Evolutionary conservation across 2,113 vertebrate genomes (phyloP).

Genomic region (Tapirus terrestris): DNA sequence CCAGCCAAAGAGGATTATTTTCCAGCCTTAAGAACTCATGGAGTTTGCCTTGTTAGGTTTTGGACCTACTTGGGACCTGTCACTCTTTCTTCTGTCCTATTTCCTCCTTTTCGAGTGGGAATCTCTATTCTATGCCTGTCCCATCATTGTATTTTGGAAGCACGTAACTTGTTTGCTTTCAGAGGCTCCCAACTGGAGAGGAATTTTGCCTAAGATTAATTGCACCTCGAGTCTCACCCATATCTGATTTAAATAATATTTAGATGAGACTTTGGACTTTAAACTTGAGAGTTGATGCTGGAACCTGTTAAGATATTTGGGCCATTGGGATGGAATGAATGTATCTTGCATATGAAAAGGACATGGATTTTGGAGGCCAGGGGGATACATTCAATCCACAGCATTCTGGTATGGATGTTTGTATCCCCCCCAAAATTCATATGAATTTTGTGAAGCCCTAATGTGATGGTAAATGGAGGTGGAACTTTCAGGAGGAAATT

Average conservation of each 20-base stretch:
- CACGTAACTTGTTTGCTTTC: neutral
- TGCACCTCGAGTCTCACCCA: neutral
- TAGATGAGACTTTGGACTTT: neutral
- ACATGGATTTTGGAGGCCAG: neutral
- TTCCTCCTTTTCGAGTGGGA: neutral
- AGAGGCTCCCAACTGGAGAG: neutral
- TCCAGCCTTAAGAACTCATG: neutral
- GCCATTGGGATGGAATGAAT: neutral
- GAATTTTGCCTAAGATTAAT: neutral
- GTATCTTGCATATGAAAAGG: neutral
- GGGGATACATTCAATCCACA: neutral
- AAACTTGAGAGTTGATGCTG: neutral
- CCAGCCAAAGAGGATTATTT: neutral
- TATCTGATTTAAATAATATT: neutral
- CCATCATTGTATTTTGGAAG: neutral
- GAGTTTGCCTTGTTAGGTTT: neutral
- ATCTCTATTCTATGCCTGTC: rapidly evolving
- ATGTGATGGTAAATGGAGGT: neutral
- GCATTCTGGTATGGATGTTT: neutral
- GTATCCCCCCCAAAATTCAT: neutral
- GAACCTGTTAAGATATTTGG: neutral
- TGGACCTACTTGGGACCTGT: neutral
- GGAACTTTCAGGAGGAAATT: neutral
- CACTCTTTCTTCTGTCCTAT: neutral
- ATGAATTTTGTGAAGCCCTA: neutral